These are phyloP conservation scores for Lithophane ornitopus DNA, from an alignment of 2,888 invertebrate species.

Conservation along the genomic window DNA sequence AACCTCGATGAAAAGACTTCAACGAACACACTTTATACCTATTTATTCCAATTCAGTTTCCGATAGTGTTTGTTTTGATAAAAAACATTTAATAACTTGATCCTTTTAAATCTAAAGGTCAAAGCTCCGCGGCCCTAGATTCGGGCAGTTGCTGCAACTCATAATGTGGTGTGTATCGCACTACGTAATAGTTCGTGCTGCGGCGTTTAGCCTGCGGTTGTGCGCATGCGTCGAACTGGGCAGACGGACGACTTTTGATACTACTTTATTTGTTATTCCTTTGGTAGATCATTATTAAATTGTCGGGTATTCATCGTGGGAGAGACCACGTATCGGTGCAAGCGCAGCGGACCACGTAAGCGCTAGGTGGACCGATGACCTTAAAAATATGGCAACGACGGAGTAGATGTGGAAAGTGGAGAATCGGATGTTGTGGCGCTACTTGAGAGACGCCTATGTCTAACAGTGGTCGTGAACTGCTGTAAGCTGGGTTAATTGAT, in stretches of 20 bases:
- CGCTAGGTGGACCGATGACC: neutral
- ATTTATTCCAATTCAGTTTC: neutral
- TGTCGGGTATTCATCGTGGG: neutral
- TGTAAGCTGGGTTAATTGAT: neutral
- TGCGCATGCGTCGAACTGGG: slow-evolving; percentile 47
- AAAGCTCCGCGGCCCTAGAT: slow-evolving; percentile 38
- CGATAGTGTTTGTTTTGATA: neutral
- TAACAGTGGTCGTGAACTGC: neutral
- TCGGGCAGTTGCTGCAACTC: slow-evolving; percentile 58
- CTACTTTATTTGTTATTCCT: neutral
- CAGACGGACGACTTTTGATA: slow-evolving; percentile 46
- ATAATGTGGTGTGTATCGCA: slow-evolving; percentile 60
- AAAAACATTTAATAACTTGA: neutral
- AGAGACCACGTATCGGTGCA: neutral
- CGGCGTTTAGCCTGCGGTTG: slow-evolving; percentile 66
- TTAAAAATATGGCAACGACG: neutral
- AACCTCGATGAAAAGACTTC: slow-evolving; percentile 32
- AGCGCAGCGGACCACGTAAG: neutral
- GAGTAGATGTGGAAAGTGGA: too few relatives aligned
- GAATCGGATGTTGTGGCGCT: neutral
- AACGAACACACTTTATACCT: neutral
- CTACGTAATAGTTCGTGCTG: slow-evolving; percentile 63
- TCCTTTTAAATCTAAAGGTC: slow-evolving; percentile 49
- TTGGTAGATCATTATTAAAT: neutral
- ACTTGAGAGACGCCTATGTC: neutral